Base-by-base conservation (phyloP, 2,113 vertebrate species). In the Pithys albifrons region DNA sequence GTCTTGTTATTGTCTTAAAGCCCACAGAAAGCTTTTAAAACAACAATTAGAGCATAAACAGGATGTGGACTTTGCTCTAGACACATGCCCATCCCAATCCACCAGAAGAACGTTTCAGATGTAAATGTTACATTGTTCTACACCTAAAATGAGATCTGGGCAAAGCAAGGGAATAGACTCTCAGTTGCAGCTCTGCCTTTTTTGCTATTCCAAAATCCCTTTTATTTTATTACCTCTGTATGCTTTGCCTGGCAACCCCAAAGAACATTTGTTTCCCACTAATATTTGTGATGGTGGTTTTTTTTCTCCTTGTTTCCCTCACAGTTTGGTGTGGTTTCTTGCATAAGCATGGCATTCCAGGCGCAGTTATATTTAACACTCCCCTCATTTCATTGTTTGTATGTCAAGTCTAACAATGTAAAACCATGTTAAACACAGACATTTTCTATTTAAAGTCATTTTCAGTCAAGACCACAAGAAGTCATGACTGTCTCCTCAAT, bases 351-450 rank as follows among this genome's bases (percentile, higher is more conserved):
- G 18, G 52, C 64, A 84, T 93, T 93, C 55, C 69, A 93, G 84
- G 31, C 33, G 35, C 6, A 2, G 86, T 87, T 97, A 94, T 96
- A 94, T 97, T 97, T 93, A 97, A 91, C 49, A 43, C 55, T 76
- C 37, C 20, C 69, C 84, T 85, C 62, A 76, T 94, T 93, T 95
- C 61, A 81, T 89, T 85, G 88, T 89, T 95, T 91, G 62, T 43
- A 71, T 92, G 76, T 89, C 28, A 7, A 91, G 66, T 93, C 89
- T 92, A 84, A 96, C 80, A 92, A 95, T 92, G 84, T 48, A 75
- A 90, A 97, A 92, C 92, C 89, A 67, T 78, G 52, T 75, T 73
- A 75, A 94, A 72, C 14, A 18, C 39, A 83, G 55, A 89, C 88
- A 69, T 55, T 93, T 94, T 54, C 51, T 95, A 74, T 96, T 90